Percentiles rank a stretch among this genome's conserved stretches.
phyloP scores from a whole-genome alignment of 2,888 invertebrate species.

The Athalia circularis region DNA sequence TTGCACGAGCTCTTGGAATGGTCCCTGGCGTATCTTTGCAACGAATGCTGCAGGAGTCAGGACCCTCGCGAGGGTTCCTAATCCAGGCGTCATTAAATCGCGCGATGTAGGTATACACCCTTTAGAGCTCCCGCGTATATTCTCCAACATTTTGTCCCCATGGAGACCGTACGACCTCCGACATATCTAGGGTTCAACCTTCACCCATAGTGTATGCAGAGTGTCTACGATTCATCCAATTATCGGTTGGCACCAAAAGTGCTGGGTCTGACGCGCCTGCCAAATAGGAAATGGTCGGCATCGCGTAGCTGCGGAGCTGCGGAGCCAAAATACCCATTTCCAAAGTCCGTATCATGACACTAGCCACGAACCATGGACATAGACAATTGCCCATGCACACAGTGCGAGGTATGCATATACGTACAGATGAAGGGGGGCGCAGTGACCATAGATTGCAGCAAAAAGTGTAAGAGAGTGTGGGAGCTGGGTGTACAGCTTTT shows the following conservation, averaged over 20 bases:
- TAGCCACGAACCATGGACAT: constrained; percentile 4
- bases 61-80: constrained; percentile 7
- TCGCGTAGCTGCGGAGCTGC: constrained; percentile 51
- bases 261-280: constrained; percentile 70
- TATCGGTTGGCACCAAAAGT: constrained; percentile 71
- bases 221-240: constrained; percentile 71
- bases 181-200: constrained; percentile 29
- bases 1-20: not conserved
- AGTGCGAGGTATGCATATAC: too few species aligned
- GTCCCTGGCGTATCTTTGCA: constrained; percentile 9
- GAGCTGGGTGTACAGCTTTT: constrained; percentile 12
- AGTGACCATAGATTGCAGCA: constrained; percentile 3
- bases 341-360: constrained; percentile 14
- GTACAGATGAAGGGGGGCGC: too few species aligned
- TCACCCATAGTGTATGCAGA: constrained; percentile 61
- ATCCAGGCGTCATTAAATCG: constrained; percentile 35
- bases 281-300: constrained; percentile 70
- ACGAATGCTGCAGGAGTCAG: constrained; percentile 6
- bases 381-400: constrained; percentile 16
- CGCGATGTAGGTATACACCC: constrained; percentile 30
- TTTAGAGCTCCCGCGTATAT: not conserved
- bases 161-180: constrained; percentile 24
- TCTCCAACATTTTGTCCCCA: not conserved
- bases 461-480: constrained; percentile 3
- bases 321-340: constrained; percentile 1